phyloP scores from a whole-genome alignment of 2,888 invertebrate species.

The Nymphalis polychloros region DNA sequence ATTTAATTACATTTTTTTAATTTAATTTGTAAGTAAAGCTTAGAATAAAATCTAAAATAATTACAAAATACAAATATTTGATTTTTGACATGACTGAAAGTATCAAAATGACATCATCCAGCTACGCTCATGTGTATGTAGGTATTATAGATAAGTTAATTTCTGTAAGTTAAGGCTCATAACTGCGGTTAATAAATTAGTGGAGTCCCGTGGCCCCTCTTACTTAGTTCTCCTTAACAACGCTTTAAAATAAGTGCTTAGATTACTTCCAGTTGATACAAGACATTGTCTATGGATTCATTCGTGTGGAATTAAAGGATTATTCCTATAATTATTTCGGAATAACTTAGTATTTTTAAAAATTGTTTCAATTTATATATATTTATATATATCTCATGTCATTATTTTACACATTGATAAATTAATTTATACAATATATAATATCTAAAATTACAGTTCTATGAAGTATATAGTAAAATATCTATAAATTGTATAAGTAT shows the following conservation, averaged over 20 bases:
- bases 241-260: slow-evolving; percentile 31
- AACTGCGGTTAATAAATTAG: slow-evolving; percentile 78
- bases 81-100: slow-evolving; percentile 36
- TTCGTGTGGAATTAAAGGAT: background rate
- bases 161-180: slow-evolving; percentile 69
- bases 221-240: slow-evolving; percentile 51
- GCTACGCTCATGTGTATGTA: slow-evolving; percentile 60
- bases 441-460: no score
- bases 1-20: no score
- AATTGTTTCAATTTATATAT: no score
- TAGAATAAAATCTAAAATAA: no score
- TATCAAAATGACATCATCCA: slow-evolving; percentile 50
- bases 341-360: no score
- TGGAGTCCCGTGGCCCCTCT: slow-evolving; percentile 59
- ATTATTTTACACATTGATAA: no score
- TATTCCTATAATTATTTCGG: background rate
- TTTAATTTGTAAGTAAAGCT: no score
- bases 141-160: slow-evolving; percentile 75
- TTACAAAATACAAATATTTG: no score
- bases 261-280: slow-evolving; percentile 22
- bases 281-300: background rate
- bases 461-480: no score
- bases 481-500: no score
- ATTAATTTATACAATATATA: no score
- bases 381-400: no score